Percentiles rank a stretch among this genome's conserved stretches.
Conservation (phyloP, 2,888 invertebrate genomes). For the Tuta absoluta region DNA sequence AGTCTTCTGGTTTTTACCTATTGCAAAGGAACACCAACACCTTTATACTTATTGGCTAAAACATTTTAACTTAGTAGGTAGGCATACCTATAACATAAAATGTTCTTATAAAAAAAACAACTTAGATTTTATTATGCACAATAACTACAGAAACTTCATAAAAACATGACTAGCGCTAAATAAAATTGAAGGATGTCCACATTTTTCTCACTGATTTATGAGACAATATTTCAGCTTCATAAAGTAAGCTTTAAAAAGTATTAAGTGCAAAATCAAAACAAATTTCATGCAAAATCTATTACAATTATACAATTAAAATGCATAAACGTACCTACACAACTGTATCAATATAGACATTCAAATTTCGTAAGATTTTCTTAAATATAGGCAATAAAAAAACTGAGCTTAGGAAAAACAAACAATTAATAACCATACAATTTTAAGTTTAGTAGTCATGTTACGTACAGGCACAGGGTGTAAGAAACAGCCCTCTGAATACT, state of each 20-base stretch:
- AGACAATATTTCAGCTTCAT: background rate
- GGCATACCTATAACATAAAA: background rate
- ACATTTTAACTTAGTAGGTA: background rate
- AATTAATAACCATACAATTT: background rate
- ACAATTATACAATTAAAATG: constrained; percentile 12
- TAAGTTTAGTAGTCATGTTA: background rate
- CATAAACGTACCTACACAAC: background rate
- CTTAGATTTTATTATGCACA: constrained; percentile 10
- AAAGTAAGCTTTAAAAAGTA: background rate
- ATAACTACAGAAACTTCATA: background rate
- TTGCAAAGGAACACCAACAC: background rate
- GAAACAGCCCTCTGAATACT: too few relatives aligned
- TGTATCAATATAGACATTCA: constrained; percentile 25
- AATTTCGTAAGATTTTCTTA: constrained; percentile 20
- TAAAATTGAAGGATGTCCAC: constrained; percentile 31
- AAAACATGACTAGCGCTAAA: constrained; percentile 50
- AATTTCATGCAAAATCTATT: too few relatives aligned
- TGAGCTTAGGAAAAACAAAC: background rate
- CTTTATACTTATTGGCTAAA: background rate
- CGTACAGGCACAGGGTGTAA: too few relatives aligned
- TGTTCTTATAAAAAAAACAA: background rate
- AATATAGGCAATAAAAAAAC: constrained; percentile 16
- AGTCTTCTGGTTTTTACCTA: too few relatives aligned
- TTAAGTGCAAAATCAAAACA: too few relatives aligned
- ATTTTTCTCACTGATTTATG: background rate